Evolutionary conservation across 2,888 invertebrate species (phyloP).

Genomic region (Agrilus cyanescens): DNA sequence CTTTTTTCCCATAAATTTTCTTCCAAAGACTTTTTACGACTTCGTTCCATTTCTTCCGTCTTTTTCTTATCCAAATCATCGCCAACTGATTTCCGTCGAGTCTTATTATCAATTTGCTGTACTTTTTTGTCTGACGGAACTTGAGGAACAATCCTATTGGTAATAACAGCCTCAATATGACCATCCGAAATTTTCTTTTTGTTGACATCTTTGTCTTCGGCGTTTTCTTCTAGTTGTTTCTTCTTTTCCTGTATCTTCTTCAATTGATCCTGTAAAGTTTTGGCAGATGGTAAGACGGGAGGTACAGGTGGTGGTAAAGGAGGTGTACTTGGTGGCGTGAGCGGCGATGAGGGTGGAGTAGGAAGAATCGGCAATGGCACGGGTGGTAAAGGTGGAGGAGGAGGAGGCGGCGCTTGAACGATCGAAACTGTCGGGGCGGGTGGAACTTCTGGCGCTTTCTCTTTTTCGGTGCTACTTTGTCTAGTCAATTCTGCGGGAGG

Average conservation of each 20-base stretch:
- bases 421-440: constrained; percentile 19
- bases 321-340: constrained; percentile 30
- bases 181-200: constrained; percentile 3
- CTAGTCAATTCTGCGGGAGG: constrained; percentile 18
- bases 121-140: too few relatives aligned
- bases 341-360: constrained; percentile 32
- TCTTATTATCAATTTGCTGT: too few relatives aligned
- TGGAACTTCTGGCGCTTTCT: constrained; percentile 27
- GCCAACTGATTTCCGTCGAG: too few relatives aligned
- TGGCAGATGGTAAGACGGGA: constrained; percentile 2
- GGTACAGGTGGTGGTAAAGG: constrained; percentile 16
- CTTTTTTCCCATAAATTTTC: too few relatives aligned
- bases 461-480: constrained; percentile 31
- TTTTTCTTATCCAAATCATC: too few relatives aligned
- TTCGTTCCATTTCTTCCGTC: too few relatives aligned
- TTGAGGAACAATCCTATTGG: too few relatives aligned
- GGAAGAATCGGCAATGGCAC: constrained; percentile 23
- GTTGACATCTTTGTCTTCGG: background rate
- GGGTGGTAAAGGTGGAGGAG: constrained; percentile 26
- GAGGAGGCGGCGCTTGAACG: constrained; percentile 32
- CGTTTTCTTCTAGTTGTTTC: constrained; percentile 3
- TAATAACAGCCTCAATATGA: constrained; percentile 3
- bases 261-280: background rate
- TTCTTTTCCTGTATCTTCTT: background rate
- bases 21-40: too few relatives aligned